Evolutionary conservation across 2,797 vertebrate species (phyloP).

Genomic region (Tadarida brasiliensis): DNA sequence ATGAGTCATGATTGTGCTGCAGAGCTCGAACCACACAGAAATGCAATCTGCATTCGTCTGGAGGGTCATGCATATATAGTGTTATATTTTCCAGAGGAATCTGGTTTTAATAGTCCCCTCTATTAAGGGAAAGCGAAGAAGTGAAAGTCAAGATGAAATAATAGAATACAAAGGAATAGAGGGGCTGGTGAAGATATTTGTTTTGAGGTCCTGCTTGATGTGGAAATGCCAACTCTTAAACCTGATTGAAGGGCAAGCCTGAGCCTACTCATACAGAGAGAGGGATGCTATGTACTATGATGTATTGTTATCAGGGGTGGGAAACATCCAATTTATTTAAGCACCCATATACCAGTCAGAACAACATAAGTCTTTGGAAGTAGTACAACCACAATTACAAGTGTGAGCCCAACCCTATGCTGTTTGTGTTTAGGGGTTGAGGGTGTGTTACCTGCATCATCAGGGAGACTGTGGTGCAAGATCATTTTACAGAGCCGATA

Average conservation of each 20-base stretch:
- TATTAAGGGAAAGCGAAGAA: neutral
- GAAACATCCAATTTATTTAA: slow-evolving; percentile 9
- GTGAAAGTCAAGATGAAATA: slow-evolving; percentile 41
- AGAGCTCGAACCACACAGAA: slow-evolving; percentile 42
- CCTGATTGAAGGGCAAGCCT: neutral
- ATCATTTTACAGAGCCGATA: slow-evolving; percentile 34
- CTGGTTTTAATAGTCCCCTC: neutral
- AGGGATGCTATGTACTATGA: neutral
- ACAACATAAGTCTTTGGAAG: neutral
- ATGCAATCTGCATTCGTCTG: neutral
- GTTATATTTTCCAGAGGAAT: neutral
- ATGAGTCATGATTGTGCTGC: neutral
- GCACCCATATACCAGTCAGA: neutral
- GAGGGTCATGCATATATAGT: neutral
- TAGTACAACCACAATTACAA: neutral
- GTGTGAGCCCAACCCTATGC: neutral
- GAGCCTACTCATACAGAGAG: neutral
- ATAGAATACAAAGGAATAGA: neutral
- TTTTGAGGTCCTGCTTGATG: neutral
- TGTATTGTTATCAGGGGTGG: neutral
- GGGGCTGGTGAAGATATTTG: neutral
- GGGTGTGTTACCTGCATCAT: neutral
- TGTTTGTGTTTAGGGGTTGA: slow-evolving; percentile 37
- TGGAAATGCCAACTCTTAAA: slow-evolving; percentile 37
- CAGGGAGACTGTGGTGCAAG: neutral